These are phyloP conservation scores for Lichenostomus cassidix DNA, from an alignment of 2,113 vertebrate genomes.

Conservation along the genomic window DNA sequence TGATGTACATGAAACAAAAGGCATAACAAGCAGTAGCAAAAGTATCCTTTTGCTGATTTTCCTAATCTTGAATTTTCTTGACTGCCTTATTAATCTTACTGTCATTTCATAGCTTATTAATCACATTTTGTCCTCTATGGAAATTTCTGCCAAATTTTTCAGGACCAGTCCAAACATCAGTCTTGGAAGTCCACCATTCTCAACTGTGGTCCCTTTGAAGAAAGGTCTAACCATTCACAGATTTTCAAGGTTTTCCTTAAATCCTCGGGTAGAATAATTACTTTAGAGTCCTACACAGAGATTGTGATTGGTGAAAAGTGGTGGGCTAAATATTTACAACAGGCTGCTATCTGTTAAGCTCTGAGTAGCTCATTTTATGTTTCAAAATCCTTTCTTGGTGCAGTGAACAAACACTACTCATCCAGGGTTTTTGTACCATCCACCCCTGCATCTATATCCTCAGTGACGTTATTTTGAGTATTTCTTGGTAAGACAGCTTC, in stretches of 20 bases:
- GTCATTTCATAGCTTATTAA: not conserved
- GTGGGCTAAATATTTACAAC: not conserved
- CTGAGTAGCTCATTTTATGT: not conserved
- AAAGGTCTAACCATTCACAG: not conserved
- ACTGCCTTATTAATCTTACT: not conserved
- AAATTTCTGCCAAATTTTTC: not conserved
- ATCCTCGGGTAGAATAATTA: not conserved
- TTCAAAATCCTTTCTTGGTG: not conserved
- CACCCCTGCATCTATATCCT: not conserved
- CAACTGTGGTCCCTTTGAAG: not conserved
- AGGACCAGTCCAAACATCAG: not conserved
- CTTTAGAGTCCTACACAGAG: not conserved
- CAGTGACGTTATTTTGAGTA: not conserved
- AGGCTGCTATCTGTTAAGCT: not conserved
- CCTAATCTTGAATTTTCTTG: not conserved
- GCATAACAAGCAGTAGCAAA: not conserved
- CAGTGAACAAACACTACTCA: not conserved
- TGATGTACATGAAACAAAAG: not conserved
- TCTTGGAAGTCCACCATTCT: not conserved
- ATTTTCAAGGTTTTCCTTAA: not conserved
- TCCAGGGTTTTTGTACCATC: not conserved
- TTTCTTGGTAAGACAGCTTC: not conserved
- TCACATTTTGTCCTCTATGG: not conserved
- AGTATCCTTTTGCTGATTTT: not conserved
- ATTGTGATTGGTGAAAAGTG: not conserved